A percentile compares a stretch with the other conserved stretches of the same genome.
phyloP scores from a whole-genome alignment of 1,140 invertebrate genomes.

The Ceratoteleas bidentatus region DNA sequence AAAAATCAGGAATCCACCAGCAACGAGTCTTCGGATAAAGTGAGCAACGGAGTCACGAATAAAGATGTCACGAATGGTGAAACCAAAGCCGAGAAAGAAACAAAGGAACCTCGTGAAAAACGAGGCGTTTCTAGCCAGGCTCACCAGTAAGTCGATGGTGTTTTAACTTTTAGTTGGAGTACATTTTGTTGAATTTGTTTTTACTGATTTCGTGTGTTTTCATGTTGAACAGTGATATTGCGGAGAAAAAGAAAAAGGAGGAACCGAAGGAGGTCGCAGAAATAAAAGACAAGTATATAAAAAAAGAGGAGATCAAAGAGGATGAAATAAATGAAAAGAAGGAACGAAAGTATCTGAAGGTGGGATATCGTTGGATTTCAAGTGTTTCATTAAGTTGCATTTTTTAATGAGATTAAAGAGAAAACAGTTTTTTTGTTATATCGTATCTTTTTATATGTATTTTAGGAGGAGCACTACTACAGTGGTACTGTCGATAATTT shows the following conservation, averaged over 20 bases:
- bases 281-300: slow-evolving; percentile 52
- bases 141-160: slow-evolving; percentile 71
- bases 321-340: slow-evolving; percentile 56
- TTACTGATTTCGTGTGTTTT: slow-evolving; percentile 1
- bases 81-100: slow-evolving; percentile 75
- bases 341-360: slow-evolving; percentile 54
- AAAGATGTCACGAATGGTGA: slow-evolving; percentile 79
- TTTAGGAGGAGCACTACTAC: slow-evolving; percentile 82
- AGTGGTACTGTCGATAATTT: slow-evolving; percentile 76
- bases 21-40: slow-evolving; percentile 73
- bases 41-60: slow-evolving; percentile 74
- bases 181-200: no score
- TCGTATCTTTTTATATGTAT: neutral
- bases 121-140: slow-evolving; percentile 71
- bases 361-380: slow-evolving; percentile 14
- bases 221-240: slow-evolving; percentile 38
- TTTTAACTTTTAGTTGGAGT: neutral
- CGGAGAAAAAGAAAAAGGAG: slow-evolving; percentile 60
- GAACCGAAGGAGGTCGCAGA: slow-evolving; percentile 44
- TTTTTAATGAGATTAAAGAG: no score
- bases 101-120: slow-evolving; percentile 78
- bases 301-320: slow-evolving; percentile 55
- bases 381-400: no score
- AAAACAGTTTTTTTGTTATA: neutral
- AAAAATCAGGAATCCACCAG: slow-evolving; percentile 72